Evolutionary conservation across 2,113 vertebrate genomes (phyloP).

Genomic region (western clawed frog (Xenopus tropicalis)): DNA sequence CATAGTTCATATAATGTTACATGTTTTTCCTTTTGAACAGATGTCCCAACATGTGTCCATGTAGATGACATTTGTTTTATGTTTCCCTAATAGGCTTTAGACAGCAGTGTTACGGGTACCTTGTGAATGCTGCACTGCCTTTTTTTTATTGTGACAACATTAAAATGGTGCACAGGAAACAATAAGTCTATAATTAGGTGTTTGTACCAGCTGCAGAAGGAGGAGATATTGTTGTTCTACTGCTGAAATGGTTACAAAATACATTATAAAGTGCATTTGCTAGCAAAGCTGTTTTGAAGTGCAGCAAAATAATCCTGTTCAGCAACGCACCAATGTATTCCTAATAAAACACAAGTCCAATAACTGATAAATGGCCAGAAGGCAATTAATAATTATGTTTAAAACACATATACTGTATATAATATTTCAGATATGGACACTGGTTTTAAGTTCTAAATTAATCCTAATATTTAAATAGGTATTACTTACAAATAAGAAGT

Average conservation of each 20-base stretch:
- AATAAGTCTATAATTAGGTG: constrained; percentile 17
- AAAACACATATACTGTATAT: constrained; percentile 7
- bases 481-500: too few species aligned
- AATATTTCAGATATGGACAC: too few species aligned
- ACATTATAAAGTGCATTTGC: constrained; percentile 3
- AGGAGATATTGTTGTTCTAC: constrained; percentile 2
- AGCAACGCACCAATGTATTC: not conserved
- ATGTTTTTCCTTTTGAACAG: constrained; percentile 1
- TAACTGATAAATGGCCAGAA: constrained; percentile 25
- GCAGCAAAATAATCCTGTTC: constrained; percentile 18
- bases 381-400: constrained; percentile 13
- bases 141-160: constrained; percentile 16
- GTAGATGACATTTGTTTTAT: constrained; percentile 27
- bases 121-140: constrained; percentile 2
- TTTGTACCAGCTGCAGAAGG: constrained; percentile 12
- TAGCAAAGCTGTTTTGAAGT: constrained; percentile 10
- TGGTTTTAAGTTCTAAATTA: too few species aligned
- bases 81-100: constrained; percentile 3
- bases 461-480: too few species aligned
- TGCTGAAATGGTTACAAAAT: not conserved
- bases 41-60: constrained; percentile 18
- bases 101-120: not conserved
- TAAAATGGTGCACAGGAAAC: constrained; percentile 14
- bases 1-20: constrained; percentile 25
- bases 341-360: not conserved